These are phyloP conservation scores for Peucedramus taeniatus DNA, from an alignment of 2,113 vertebrate species.

Conservation along the genomic window DNA sequence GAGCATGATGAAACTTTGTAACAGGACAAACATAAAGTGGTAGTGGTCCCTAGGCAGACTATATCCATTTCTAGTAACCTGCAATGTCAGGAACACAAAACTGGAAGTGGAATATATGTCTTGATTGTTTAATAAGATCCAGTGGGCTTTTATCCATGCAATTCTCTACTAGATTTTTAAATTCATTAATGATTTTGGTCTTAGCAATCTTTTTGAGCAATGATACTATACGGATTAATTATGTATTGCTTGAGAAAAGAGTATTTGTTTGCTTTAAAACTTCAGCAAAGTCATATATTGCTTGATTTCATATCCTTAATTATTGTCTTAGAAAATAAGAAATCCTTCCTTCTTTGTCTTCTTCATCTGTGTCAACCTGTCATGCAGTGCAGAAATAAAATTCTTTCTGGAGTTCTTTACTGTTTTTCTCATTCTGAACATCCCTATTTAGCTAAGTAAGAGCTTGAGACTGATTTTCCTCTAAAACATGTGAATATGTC, in stretches of 20 bases:
- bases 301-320: neutral
- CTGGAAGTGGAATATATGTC: neutral
- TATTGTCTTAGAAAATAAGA: neutral
- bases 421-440: neutral
- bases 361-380: neutral
- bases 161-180: neutral
- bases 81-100: neutral
- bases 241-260: neutral
- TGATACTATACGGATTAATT: neutral
- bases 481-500: neutral
- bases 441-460: neutral
- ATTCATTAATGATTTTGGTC: neutral
- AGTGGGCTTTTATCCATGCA: neutral
- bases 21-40: neutral
- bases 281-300: neutral
- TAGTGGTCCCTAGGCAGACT: neutral
- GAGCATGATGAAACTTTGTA: neutral
- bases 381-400: neutral
- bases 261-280: neutral
- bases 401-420: neutral
- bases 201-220: neutral
- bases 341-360: neutral
- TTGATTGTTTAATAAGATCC: neutral
- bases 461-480: neutral
- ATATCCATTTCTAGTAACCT: neutral